phyloP scores from a whole-genome alignment of 2,888 invertebrate genomes.

The Tenthredo livida region DNA sequence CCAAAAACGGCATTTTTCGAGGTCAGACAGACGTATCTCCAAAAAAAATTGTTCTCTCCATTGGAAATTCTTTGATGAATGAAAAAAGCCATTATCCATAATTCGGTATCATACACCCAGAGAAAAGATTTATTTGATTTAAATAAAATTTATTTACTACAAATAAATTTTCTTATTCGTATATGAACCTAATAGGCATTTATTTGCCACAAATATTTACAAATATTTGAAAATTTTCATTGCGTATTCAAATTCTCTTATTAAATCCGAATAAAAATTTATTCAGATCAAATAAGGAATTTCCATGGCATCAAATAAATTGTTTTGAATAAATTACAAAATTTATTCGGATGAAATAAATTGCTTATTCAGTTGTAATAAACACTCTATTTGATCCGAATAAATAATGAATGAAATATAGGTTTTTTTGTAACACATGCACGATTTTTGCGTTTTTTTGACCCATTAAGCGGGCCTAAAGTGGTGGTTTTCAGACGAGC shows the following conservation, averaged over 20 bases:
- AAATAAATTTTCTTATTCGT: not conserved
- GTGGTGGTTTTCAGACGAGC: no score
- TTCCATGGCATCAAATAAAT: not conserved
- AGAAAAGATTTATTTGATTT: not conserved
- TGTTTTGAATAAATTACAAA: not conserved
- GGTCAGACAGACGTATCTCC: no score
- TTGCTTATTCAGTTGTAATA: slow-evolving; percentile 8
- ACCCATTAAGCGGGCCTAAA: no score
- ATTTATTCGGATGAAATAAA: not conserved
- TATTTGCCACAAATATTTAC: not conserved
- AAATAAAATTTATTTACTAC: slow-evolving; percentile 8
- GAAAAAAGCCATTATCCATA: no score
- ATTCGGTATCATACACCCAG: slow-evolving; percentile 2
- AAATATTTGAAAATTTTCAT: not conserved
- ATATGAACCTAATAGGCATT: slow-evolving; percentile 13
- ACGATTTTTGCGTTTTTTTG: no score
- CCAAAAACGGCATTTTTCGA: no score
- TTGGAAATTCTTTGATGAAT: no score
- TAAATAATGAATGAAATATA: not conserved
- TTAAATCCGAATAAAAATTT: not conserved
- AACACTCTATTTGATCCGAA: not conserved
- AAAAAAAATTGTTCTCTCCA: no score
- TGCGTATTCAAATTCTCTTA: not conserved
- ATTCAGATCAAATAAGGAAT: not conserved
- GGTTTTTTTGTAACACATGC: no score